phyloP scores from a whole-genome alignment of 2,797 vertebrate species.

The Meriones psammophilus region DNA sequence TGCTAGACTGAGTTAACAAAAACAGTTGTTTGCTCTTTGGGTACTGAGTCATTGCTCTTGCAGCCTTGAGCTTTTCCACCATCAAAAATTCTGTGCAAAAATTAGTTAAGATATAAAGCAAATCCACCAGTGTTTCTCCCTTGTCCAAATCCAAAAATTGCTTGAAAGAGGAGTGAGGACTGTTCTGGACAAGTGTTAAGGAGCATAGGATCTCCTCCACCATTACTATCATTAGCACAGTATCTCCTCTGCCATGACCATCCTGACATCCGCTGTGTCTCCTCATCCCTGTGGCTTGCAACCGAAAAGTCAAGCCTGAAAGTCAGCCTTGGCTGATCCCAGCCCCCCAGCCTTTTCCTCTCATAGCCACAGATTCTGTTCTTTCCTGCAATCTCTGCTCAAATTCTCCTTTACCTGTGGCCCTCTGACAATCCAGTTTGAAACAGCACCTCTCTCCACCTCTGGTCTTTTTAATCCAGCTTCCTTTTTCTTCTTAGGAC shows the following conservation, averaged over 20 bases:
- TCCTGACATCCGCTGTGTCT: not conserved
- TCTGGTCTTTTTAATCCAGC: not conserved
- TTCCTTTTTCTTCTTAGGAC: not conserved
- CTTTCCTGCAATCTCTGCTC: not conserved
- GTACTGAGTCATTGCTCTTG: not conserved
- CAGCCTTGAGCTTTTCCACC: constrained; percentile 64
- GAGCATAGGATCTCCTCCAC: not conserved
- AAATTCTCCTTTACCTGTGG: not conserved
- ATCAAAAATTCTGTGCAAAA: constrained; percentile 33
- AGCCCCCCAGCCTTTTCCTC: not conserved
- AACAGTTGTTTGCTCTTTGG: constrained; percentile 52
- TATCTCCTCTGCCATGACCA: not conserved
- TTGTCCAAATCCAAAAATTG: not conserved
- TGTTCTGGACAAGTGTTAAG: not conserved
- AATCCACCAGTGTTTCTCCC: constrained; percentile 41
- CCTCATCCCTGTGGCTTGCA: not conserved
- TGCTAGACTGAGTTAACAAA: not conserved
- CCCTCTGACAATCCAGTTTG: no score
- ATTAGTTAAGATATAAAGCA: constrained; percentile 47
- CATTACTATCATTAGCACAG: not conserved
- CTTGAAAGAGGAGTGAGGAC: constrained; percentile 1
- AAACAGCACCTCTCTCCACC: not conserved
- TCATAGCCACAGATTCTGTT: not conserved
- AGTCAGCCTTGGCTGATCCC: not conserved
- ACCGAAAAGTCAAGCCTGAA: not conserved